Evolutionary conservation across 2,113 vertebrate genomes (phyloP), one percentile per base, ranked within the genome.

Genomic region (Collichthys lucidus): DNA sequence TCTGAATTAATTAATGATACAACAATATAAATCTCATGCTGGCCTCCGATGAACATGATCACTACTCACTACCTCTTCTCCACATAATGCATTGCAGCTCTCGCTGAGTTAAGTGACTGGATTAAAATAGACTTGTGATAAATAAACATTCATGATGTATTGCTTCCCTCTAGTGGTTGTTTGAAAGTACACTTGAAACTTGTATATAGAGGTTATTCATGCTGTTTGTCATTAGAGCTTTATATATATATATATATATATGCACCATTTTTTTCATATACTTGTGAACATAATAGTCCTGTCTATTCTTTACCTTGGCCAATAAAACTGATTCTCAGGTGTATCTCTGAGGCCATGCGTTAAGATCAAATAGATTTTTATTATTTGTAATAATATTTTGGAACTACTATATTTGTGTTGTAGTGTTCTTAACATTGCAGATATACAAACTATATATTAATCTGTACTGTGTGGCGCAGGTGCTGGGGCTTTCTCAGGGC

Each of bases 401-500:
- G 11, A 52, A 11, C 47, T 29, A 40, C 35, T 52, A 29, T 5
- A 42, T 61, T 26, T 59, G 56, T 3, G 3, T 47, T 11, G 44
- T 24, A 19, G 22, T 46, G 14, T n/a, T 71, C 16, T 19, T 5
- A 19, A 64, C 11, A 59, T 20, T 19, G 4, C 44, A 14, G 17
- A 0, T 60, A 20, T 24, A 47, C 3, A 57, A 14, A 55, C 7
- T 14, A 0, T 8, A 6, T 47, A 40, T 65, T 20, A 17, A 62
- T 24, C 26, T 29, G 5, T 44, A 4, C 61, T 79, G n/a, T 77
- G 0, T 26, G 16, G 0, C 20, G 22, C 86, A 96, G 98, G 97
- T 99, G 79, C 95, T 99, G 92, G 98, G 98, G 5, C 95, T 99
- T 85, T 99, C 98, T 31, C 98, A 99, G 92, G 98, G 98, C 90